Evolutionary conservation across 1,140 invertebrate species (phyloP), one percentile per base, ranked within the genome.

Genomic region (Drosophila truncata): DNA sequence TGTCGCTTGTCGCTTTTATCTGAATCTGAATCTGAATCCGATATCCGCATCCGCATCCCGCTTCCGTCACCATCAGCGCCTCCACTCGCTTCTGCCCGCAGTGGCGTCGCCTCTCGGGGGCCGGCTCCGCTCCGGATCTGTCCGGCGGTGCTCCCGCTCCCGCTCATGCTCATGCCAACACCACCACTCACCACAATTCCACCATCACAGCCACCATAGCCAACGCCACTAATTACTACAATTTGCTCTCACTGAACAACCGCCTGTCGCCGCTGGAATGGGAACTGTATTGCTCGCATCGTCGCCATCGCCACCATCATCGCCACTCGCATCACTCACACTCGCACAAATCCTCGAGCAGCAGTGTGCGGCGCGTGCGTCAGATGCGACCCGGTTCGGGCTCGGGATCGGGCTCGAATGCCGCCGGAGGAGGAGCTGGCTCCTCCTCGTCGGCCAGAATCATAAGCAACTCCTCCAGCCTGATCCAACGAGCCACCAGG

Each of bases 111-210:
- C 77, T 93, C 57, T 85, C 92, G 58, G 82, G 90, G 75, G 91
- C 92, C 62, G 93, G 93, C 69, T 93, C 93, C 49, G 93, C 93
- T 70, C 93, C 93, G 73, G 90, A 93, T 85, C 66, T 93, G 77
- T 84, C 91, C 78, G 33, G 77, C 64, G 65, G 69, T 70, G 64
- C 55, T 42, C 29, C 46, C 44, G 27, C 49, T 31, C n/a, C 57
- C 29, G 59, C 59, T 44, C 66, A 80, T 55, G 63, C 66, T 66
- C 78, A 84, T 86, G 61, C 67, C 59, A 77, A 76, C 46, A 78
- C 41, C 39, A 59, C 54, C 54, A 69, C 58, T 41, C 57, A 61
- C 37, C 57, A 29, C 33, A 55, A 63, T 39, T 55, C 37, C 39
- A 62, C 27, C 57, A 63, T 27, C 13, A 29, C 63, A 44, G 54